These are phyloP conservation scores for Datnioides undecimradiatus DNA, from an alignment of 2,113 vertebrate genomes.

Conservation along the genomic window DNA sequence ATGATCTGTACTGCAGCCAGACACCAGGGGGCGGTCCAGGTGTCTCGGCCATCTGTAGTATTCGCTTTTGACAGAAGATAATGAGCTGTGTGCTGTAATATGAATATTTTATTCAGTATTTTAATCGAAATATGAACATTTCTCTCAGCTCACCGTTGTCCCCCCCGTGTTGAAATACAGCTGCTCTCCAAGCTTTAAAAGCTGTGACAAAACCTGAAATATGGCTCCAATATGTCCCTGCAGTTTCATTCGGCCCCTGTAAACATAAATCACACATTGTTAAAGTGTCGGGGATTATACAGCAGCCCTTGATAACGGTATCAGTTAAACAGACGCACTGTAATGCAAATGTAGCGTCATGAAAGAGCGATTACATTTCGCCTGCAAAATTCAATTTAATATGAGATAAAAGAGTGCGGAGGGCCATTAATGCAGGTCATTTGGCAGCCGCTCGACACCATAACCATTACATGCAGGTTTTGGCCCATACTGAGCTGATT, in stretches of 20 bases:
- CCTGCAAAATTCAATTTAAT: slow-evolving; percentile 35
- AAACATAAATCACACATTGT: slow-evolving; percentile 60
- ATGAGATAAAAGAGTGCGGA: slow-evolving; percentile 32
- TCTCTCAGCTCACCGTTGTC: not conserved
- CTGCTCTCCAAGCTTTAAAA: slow-evolving; percentile 10
- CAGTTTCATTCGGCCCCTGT: slow-evolving; percentile 27
- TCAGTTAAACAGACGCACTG: slow-evolving; percentile 30
- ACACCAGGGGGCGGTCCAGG: too few species aligned
- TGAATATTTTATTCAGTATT: too few species aligned
- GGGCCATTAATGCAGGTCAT: slow-evolving; percentile 25
- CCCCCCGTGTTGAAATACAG: not conserved
- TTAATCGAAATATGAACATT: slow-evolving; percentile 9
- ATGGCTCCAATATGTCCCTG: slow-evolving; percentile 35
- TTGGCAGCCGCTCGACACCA: slow-evolving; percentile 12
- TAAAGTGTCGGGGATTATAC: slow-evolving; percentile 19
- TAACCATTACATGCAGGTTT: slow-evolving; percentile 27
- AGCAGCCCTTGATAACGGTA: slow-evolving; percentile 7
- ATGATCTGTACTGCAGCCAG: too few species aligned
- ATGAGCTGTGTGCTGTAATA: too few species aligned
- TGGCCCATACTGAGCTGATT: slow-evolving; percentile 14
- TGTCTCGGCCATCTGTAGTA: too few species aligned
- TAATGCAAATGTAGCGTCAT: slow-evolving; percentile 50
- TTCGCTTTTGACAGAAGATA: too few species aligned
- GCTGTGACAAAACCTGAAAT: slow-evolving; percentile 45
- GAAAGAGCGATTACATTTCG: slow-evolving; percentile 32